Evolutionary conservation across 2,113 vertebrate genomes (phyloP), one percentile per base, ranked within the genome.

Genomic region (Psophia crepitans): DNA sequence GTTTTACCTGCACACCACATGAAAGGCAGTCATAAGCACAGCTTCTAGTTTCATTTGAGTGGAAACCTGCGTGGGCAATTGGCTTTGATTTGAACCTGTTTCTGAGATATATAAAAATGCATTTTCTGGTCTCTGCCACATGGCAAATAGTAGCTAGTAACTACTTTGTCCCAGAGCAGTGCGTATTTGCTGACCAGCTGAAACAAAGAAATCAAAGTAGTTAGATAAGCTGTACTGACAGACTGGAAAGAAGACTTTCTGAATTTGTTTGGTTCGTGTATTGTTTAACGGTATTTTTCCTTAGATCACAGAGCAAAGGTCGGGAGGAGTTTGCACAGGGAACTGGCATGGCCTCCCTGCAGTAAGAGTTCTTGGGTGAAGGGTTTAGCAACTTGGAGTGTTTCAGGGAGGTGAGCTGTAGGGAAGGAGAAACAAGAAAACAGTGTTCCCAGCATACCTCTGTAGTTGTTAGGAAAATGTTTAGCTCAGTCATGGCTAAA

Each of bases 61-160:
- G 86, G 81, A 96, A 97, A 61, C 53, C 44, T 86, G 51, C 53
- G 51, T 79, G 84, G 66, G 61, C 61, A 93, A 33, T 96, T 92
- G 28, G 43, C 91, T 96, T 94, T 89, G 78, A 71, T 93, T 94
- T 89, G 48, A 84, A 20, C 81, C 64, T 75, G 71, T 90, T 90
- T 95, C 35, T 86, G 65, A 85, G 44, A 37, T 86, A 33, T 53
- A 83, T 96, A 89, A 96, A 96, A 84, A 26, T 87, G 61, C 57
- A 69, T 96, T 97, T 97, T 93, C 43, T 8, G 10, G 71, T 96
- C 61, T 84, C 97, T 93, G 69, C 70, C 84, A 68, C 20, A 5
- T 87, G 81, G 73, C 82, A 97, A 92, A 86, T 96, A 86, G 79
- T 91, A 97, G 79, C 89, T 90, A 46, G 61, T 94, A 90, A 82